Evolutionary conservation across 2,113 vertebrate genomes (phyloP).

Genomic region (human): DNA sequence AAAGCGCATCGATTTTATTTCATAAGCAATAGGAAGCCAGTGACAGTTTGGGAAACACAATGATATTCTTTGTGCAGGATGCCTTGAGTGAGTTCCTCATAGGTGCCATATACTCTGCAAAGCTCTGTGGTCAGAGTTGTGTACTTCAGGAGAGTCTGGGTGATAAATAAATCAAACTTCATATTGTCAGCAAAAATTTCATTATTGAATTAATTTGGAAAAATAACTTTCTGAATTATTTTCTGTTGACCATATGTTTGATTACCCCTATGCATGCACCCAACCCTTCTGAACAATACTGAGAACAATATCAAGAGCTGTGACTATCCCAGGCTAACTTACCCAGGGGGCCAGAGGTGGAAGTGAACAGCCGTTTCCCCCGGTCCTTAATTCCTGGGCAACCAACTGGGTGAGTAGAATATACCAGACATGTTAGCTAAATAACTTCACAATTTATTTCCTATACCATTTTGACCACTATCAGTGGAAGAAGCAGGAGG

Average conservation of each 20-base stretch:
- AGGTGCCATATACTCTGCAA: neutral
- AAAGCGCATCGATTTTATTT: neutral
- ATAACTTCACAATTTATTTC: neutral
- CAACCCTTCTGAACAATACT: neutral
- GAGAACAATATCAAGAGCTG: neutral
- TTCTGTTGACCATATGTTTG: neutral
- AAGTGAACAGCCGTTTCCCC: neutral
- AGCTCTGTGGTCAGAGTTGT: neutral
- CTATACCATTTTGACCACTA: neutral
- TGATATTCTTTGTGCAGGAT: neutral
- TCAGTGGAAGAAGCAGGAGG: neutral
- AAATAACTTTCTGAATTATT: neutral
- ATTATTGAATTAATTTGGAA: neutral
- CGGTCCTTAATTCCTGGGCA: neutral
- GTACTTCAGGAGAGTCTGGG: neutral
- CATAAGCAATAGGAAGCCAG: neutral
- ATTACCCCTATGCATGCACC: neutral
- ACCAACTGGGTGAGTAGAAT: neutral
- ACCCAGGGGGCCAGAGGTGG: neutral
- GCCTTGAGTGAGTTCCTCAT: neutral
- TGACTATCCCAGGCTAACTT: neutral
- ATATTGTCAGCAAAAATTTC: neutral
- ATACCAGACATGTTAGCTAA: neutral
- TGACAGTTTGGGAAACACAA: neutral
- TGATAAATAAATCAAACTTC: neutral